Evolutionary conservation across 2,888 invertebrate genomes (phyloP).

Genomic region (Hylaea fasciaria): DNA sequence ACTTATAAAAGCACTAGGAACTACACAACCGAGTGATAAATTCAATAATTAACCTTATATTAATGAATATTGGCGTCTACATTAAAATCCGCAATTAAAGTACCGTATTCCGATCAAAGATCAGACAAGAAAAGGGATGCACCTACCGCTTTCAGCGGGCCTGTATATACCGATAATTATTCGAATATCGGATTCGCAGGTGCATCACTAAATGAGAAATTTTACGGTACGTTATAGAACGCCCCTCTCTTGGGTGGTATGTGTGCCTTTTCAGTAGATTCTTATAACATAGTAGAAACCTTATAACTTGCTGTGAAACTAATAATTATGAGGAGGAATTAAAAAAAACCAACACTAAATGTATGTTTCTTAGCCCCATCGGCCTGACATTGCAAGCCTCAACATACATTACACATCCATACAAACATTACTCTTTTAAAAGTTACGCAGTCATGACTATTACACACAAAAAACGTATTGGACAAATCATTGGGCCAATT

Average conservation of each 20-base stretch:
- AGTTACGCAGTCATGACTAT: no score
- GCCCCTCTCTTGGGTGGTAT: conserved; percentile 54
- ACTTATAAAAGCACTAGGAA: no score
- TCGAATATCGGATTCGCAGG: conserved; percentile 47
- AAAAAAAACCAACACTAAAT: no score
- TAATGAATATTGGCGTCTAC: conserved; percentile 31
- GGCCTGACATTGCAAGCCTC: no score
- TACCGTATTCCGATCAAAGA: conserved; percentile 47
- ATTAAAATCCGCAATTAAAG: conserved; percentile 61
- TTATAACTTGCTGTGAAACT: no score
- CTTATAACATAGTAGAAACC: no score
- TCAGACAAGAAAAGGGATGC: conserved; percentile 71
- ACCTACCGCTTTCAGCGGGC: conserved; percentile 50
- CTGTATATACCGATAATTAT: conserved; percentile 35
- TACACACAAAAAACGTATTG: not conserved
- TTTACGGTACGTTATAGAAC: conserved; percentile 44
- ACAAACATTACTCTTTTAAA: no score
- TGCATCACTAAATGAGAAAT: conserved; percentile 56
- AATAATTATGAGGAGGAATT: no score
- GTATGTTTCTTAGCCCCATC: no score
- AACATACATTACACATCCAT: no score
- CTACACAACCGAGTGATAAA: conserved; percentile 8
- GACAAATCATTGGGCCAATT: not conserved
- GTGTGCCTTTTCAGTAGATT: conserved; percentile 5
- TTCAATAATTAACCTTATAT: conserved; percentile 38